Conservation (phyloP, 2,797 vertebrate species). For the Arnoldichthys spilopterus region DNA sequence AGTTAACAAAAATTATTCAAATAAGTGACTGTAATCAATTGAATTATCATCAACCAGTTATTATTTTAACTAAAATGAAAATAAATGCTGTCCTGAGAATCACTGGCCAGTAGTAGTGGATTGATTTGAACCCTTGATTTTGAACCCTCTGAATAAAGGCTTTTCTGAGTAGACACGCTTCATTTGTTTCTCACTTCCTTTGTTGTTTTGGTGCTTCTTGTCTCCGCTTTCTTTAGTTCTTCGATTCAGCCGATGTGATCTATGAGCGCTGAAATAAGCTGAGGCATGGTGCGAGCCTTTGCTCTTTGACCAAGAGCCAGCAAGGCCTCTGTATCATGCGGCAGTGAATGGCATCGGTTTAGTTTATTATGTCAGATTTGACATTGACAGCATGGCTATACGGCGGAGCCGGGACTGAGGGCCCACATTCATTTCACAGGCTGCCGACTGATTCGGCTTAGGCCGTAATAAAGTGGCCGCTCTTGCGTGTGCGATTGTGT, state of each 20-base stretch:
- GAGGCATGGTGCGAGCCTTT: background rate
- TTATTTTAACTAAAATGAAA: too few relatives aligned
- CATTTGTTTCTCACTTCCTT: slow-evolving; percentile 16
- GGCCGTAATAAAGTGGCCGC: slow-evolving; percentile 18
- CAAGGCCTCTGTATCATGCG: background rate
- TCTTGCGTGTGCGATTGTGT: background rate
- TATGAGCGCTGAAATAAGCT: background rate
- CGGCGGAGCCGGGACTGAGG: background rate
- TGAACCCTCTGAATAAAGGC: background rate
- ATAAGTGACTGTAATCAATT: too few relatives aligned
- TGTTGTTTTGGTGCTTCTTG: background rate
- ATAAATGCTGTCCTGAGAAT: too few relatives aligned
- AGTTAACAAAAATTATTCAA: too few relatives aligned
- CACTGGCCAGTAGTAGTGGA: background rate
- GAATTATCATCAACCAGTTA: too few relatives aligned
- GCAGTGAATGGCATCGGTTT: slow-evolving; percentile 11
- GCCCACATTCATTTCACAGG: slow-evolving; percentile 5
- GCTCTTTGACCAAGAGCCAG: background rate
- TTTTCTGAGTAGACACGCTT: slow-evolving; percentile 14
- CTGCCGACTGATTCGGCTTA: background rate
- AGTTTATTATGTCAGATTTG: background rate
- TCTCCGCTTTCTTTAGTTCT: background rate
- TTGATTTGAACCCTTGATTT: too few relatives aligned
- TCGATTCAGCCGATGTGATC: background rate
- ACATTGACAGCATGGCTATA: slow-evolving; percentile 2